Evolutionary conservation across 2,888 invertebrate species (phyloP).

Genomic region (Therioaphis trifolii): DNA sequence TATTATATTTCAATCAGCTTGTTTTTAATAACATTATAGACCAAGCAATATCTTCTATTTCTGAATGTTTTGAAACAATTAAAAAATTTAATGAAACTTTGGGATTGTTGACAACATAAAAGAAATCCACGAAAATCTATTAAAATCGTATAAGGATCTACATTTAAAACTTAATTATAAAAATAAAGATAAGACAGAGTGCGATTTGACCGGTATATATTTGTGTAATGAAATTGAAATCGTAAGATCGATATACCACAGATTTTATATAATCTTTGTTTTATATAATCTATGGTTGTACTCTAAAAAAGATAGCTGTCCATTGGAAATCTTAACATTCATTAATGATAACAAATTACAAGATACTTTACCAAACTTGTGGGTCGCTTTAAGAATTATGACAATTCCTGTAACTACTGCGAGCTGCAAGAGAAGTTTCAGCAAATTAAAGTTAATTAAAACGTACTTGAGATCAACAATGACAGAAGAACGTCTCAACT

Average conservation of each 20-base stretch:
- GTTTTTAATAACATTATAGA: slow-evolving; percentile 7
- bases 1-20: slow-evolving; percentile 2
- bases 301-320: neutral
- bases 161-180: no score
- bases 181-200: no score
- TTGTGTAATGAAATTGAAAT: neutral
- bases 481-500: neutral
- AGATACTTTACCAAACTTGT: neutral
- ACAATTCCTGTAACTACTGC: slow-evolving; percentile 7
- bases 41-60: neutral
- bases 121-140: no score
- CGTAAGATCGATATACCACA: neutral
- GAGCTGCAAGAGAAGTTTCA: neutral
- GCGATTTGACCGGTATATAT: no score
- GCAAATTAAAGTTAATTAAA: neutral
- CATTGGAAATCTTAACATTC: no score
- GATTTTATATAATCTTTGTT: no score
- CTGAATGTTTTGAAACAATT: slow-evolving; percentile 13
- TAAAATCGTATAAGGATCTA: no score
- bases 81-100: no score
- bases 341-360: neutral
- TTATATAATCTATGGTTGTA: no score
- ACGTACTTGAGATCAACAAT: neutral
- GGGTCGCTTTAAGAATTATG: neutral
- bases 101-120: no score